Evolutionary conservation across 2,797 vertebrate genomes (phyloP), one percentile per base, ranked within the genome.

Genomic region (Cynodonichthys magdalenae): DNA sequence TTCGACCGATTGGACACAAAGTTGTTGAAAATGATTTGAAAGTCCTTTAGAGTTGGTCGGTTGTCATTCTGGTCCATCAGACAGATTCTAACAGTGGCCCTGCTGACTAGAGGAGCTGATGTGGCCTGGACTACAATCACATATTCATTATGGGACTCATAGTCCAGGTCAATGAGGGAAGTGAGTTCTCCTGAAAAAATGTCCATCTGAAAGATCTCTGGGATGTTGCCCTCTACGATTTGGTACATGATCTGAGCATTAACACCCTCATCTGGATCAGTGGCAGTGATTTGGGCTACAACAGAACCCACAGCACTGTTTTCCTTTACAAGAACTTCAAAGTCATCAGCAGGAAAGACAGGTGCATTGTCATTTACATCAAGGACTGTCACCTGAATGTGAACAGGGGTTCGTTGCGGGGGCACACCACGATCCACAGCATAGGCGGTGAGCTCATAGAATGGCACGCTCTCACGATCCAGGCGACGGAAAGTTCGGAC

Each of bases 201-300:
- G 86, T 99, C 98, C 98, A 99, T 97, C 84, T 99, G 98, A 79
- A 99, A 99, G 79, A 99, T 96, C 88, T 99, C 98, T 0, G 97
- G 98, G 77, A 99, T 98, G 86, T 99, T 99, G 18, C 98, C 98
- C 83, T 99, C 98, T 58, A 99, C 97, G 1, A 99, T 99, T 74
- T 99, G 98, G 74, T 99, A 99, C 97, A 99, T 99, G 63, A 99
- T 96, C 75, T 99, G 97, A 53, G 98, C 97, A 2, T 99, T 97
- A 52, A 95, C 88, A 0, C 97, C 98, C 69, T 99, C 98, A 11
- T 99, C 98, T 0, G 97, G 97, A 85, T 99, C 97, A 0, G 95
- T 80, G 0, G 98, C 97, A 0, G 96, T 98, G 75, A 99, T 97
- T 31, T 96, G 95, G 17, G 96, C 96, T 17, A 99, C 97, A 0